Evolutionary conservation across 2,888 invertebrate genomes (phyloP), one percentile per base, ranked within the genome.

Genomic region (Drosophila multiciliata): DNA sequence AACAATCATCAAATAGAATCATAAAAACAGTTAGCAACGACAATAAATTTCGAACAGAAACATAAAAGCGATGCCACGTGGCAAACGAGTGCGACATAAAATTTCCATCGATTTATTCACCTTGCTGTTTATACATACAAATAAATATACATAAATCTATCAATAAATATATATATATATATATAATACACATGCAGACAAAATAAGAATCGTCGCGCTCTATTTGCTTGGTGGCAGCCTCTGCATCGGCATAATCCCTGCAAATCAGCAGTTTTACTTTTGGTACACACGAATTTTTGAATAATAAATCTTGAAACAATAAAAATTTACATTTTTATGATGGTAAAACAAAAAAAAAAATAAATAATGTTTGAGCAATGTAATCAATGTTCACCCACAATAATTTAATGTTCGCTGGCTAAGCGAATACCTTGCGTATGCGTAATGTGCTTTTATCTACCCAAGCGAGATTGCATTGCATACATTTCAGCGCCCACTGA

Each of bases 1-100:
- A 89, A 89, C 77, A 87, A 89, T 89, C 80, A 89, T 87, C 86
- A 84, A 87, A 89, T 87, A 80, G 77, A 87, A 82, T 81, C 89
- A 89, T 87, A 87, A 87, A 87, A 87, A 87, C 86, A 89, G 86
- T 87, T 87, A 89, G 89, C 78, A 73, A 63, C 78, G 83, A 87
- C 84, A 77, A 87, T 87, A 87, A 87, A 89, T 89, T 89, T 75
- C 68, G 71, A 80, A 83, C 80, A 89, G 73, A 76, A 71, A 64
- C 74, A 86, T 84, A 86, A 89, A 83, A 87, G 76, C 62, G 66
- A 53, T 62, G 66, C 75, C 80, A 82, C 78, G 75, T 78, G 89
- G 75, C 66, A 72, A 48, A 48, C 66, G 65, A 75, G 82, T 71
- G 83, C 74, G 72, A 80, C 87, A 85, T 87, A 83, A 86, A 84